These are phyloP conservation scores for Pelvicachromis taeniatus DNA, from an alignment of 2,113 vertebrate species.

Conservation along the genomic window DNA sequence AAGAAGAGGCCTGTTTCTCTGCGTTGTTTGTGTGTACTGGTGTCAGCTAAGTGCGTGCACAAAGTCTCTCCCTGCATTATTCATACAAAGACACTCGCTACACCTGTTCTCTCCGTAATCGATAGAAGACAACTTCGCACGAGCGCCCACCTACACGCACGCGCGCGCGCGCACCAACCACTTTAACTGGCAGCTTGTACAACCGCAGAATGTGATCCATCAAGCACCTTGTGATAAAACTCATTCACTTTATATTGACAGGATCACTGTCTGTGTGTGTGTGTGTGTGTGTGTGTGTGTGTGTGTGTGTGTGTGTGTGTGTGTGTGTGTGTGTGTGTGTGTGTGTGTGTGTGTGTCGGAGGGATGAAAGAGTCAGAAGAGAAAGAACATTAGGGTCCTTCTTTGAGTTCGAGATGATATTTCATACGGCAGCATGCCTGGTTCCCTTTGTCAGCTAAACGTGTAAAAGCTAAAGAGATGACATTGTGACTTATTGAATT, in stretches of 20 bases:
- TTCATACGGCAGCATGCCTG: slow-evolving; percentile 35
- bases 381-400: slow-evolving; percentile 28
- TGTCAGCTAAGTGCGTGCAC: background rate
- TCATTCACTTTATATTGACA: slow-evolving; percentile 33
- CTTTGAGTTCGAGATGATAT: slow-evolving; percentile 31
- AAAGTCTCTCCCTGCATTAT: slow-evolving; percentile 50
- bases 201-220: background rate
- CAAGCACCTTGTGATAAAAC: slow-evolving; percentile 11
- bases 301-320: background rate
- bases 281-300: background rate
- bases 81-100: slow-evolving; percentile 54
- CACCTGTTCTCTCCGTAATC: slow-evolving; percentile 69
- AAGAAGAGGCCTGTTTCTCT: background rate
- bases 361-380: background rate
- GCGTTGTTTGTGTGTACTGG: background rate
- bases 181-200: background rate
- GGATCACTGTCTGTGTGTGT: background rate
- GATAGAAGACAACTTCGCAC: slow-evolving; percentile 39
- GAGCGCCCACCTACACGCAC: background rate
- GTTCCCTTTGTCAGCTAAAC: slow-evolving; percentile 60
- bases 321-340: background rate
- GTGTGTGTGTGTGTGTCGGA: background rate
- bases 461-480: slow-evolving; percentile 62
- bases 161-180: background rate
- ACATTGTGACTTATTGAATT: slow-evolving; percentile 71